Base-by-base conservation (phyloP, 1,140 invertebrate genomes). In the Planococcus citri region DNA sequence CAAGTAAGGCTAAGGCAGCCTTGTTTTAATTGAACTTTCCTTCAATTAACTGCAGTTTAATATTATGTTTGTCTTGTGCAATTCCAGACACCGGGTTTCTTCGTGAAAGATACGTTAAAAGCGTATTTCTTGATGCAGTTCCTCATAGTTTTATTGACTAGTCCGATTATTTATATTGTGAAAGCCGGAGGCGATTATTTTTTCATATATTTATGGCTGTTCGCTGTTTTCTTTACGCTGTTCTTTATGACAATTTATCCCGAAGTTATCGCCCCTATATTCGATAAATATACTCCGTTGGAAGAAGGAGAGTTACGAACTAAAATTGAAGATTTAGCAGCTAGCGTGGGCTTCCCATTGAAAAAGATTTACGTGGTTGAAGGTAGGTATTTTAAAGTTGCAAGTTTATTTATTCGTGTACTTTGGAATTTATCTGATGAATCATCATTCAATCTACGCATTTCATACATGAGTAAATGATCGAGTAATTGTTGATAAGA, bases 281-380 rank as follows among this genome's bases (percentile, higher is more conserved):
- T 99, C 81, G 97, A 99, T 78, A 98, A 96, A 77, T 99, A 97
- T 78, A 90, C 90, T n/a, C 93, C 95, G 22, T 79, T 99, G 20
- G 91, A 93, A 37, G 92, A 98, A 72, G 95, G 97, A 64, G 85
- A 90, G 58, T 79, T 99, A 0, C 87, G 89, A 70, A 83, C 82
- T 57, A 84, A 87, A 70, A 99, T 99, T 78, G 94, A 99, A 81
- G 82, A 85, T 73, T 80, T 99, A 71, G 95, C 97, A 1, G 83
- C 85, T 0, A 87, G 86, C 69, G 83, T 99, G 14, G 83, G 90
- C 51, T 99, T 97, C 80, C 96, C 97, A 1, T 81, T 99, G 1
- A 94, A 89, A 29, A 95, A 99, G 79, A 79, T 99, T 20, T 98
- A 91, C 79, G 90, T 99, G 72, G 96, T 99, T 10, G 95, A 99